Evolutionary conservation across 2,113 vertebrate genomes (phyloP).

Genomic region (Suricata suricatta): DNA sequence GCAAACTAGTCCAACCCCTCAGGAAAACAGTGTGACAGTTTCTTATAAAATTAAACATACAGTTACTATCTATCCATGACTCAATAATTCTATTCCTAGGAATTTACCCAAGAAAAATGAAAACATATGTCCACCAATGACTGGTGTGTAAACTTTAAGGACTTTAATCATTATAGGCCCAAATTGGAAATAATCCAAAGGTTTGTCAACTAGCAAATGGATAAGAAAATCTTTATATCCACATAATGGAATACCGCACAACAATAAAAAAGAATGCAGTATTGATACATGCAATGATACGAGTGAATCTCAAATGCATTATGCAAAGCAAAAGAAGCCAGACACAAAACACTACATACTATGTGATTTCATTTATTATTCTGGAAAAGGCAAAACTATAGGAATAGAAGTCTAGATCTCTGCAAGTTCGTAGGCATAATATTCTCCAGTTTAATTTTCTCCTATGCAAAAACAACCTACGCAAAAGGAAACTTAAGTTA

Average conservation of each 20-base stretch:
- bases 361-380: not conserved
- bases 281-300: not conserved
- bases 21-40: not conserved
- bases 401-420: not conserved
- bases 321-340: not conserved
- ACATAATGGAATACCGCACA: not conserved
- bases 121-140: not conserved
- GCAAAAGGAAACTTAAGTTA: not conserved
- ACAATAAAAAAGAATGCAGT: not conserved
- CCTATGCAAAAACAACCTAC: not conserved
- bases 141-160: not conserved
- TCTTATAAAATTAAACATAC: conserved; percentile 28
- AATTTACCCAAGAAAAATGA: conserved; percentile 43
- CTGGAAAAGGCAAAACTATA: not conserved
- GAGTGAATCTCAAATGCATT: not conserved
- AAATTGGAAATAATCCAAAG: conserved; percentile 38
- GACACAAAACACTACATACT: not conserved
- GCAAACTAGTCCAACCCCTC: not conserved
- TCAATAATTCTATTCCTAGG: conserved; percentile 12
- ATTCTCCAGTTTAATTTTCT: conserved; percentile 19
- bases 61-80: not conserved
- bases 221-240: not conserved
- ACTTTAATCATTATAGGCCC: conserved; percentile 3
- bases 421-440: not conserved
- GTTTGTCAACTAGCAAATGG: conserved; percentile 7